Percentiles rank a stretch among this genome's conserved stretches.
Conservation (phyloP, 1,140 invertebrate genomes). For the Drosophila dunni region DNA sequence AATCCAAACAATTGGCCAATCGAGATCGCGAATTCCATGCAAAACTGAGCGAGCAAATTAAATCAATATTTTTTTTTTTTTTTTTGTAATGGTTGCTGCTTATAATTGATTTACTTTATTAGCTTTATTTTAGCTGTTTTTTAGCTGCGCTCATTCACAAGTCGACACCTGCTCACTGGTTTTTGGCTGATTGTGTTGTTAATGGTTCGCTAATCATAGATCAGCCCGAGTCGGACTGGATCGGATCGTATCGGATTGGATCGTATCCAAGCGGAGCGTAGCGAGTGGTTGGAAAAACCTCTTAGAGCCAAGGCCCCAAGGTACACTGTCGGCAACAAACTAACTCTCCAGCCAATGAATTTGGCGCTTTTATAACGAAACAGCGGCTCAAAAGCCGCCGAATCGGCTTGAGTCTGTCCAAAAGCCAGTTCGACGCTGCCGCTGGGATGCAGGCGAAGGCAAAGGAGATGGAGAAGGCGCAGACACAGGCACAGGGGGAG, state of each 20-base stretch:
- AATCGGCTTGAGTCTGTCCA: slow-evolving; percentile 25
- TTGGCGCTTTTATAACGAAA: slow-evolving; percentile 76
- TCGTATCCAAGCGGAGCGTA: background rate
- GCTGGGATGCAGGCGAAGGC: slow-evolving; percentile 15
- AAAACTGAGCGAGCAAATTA: slow-evolving; percentile 61
- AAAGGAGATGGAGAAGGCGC: background rate
- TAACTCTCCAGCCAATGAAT: slow-evolving; percentile 69
- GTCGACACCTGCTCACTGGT: slow-evolving; percentile 58
- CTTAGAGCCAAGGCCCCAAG: slow-evolving; percentile 67
- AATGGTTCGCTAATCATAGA: slow-evolving; percentile 22
- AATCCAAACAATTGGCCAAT: slow-evolving; percentile 44
- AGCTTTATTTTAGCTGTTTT: slow-evolving; percentile 36
- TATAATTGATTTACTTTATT: slow-evolving; percentile 53
- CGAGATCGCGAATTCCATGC: slow-evolving; percentile 65
- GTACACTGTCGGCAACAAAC: slow-evolving; percentile 60
- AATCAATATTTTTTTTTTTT: slow-evolving; percentile 51
- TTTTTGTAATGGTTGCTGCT: slow-evolving; percentile 2
- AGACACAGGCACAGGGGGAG: background rate
- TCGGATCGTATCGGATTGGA: slow-evolving; percentile 12
- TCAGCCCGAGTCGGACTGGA: background rate
- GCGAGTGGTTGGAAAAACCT: slow-evolving; percentile 36
- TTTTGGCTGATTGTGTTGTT: slow-evolving; percentile 23
- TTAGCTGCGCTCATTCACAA: slow-evolving; percentile 53
- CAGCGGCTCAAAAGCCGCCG: slow-evolving; percentile 15
- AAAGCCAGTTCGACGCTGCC: slow-evolving; percentile 42